Evolutionary conservation across 2,888 invertebrate genomes (phyloP), one percentile per base, ranked within the genome.

Genomic region (Lasioglossum figueresi): DNA sequence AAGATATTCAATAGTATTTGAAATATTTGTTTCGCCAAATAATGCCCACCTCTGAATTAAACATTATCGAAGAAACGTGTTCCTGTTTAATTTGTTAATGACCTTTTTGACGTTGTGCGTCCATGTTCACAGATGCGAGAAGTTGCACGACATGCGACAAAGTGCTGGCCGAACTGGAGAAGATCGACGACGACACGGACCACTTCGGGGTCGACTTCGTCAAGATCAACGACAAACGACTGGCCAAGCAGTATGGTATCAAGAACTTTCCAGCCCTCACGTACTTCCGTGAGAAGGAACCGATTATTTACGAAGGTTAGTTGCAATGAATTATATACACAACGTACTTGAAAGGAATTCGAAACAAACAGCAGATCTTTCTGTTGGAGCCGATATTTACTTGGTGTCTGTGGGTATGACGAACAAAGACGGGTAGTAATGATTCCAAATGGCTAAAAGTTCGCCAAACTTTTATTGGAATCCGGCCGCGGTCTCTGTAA

Each of bases 171-270:
- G 98, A 98, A 96, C 96, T 98, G 95, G 98, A 98, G 96, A 98
- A 98, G 96, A 98, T 99, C 95, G 98, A 98, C 96, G 98, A 98
- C 96, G 98, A 99, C 96, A 98, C 98, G 91, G 98, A 98, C 96
- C 97, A 97, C 80, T 98, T 98, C 95, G 98, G 98, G 93, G 98
- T 99, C 93, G 98, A 98, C 96, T 98, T 99, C 96, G 98, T 99
- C 93, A 99, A 98, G 96, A 98, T 98, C 95, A 98, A 98, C 96
- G 98, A 99, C 96, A 98, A 98, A 96, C 97, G 98, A 96, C 96
- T 98, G 94, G 99, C 99, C 91, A 98, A 99, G 95, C 98, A 99
- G 95, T 98, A 99, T 97, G 99, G 99, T 95, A 98, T 99, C 96
- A 98, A 97, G 95, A 98, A 97, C 95, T 99, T 99, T 95, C 99